Evolutionary conservation across 2,888 invertebrate species (phyloP), one percentile per base, ranked within the genome.

Genomic region (Hemistola chrysoprasaria): DNA sequence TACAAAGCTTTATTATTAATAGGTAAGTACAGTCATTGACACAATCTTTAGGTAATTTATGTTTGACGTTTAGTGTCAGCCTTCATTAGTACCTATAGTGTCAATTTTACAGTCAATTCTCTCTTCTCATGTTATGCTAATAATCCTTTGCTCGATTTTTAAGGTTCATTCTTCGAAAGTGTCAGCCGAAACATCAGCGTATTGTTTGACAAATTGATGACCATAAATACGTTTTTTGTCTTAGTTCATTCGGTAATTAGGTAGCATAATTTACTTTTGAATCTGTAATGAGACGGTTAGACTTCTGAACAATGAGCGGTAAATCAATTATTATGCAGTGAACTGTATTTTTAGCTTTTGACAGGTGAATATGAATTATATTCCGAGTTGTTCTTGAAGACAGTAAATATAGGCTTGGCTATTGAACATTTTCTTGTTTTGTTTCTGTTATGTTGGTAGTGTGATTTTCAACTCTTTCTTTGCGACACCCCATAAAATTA

Each of bases 181-280:
- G 66, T 72, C 66, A 73, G 59, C 79, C 82, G 81, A 79, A 80
- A 83, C 86, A 83, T 81, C 71, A 75, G 52, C 43, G 63, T 81
- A 77, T 88, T 88, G 87, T 88, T 66, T 82, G 82, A 87, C 76
- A 84, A 86, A 88, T 87, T 53, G 78, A 64, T 72, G 81, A 83
- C 83, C 88, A 88, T 88, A 88, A 88, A 88, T 88, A 88, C 77
- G 61, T 59, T 71, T n/a, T 82, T 88, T 88, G 88, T 88, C 76
- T 84, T 71, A 71, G 59, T 58, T 66, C 71, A 81, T 87, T 86
- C 78, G 75, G 61, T 86, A 85, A 87, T 87, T 82, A 86, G 88
- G 87, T 87, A 88, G 88, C 88, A 84, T 80, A 83, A 87, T 88
- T 77, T 76, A 79, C 77, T 83, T 72, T 75, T 86, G 86, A 80